phyloP scores from a whole-genome alignment of 2,113 vertebrate species.

The Variabilichromis moorii region DNA sequence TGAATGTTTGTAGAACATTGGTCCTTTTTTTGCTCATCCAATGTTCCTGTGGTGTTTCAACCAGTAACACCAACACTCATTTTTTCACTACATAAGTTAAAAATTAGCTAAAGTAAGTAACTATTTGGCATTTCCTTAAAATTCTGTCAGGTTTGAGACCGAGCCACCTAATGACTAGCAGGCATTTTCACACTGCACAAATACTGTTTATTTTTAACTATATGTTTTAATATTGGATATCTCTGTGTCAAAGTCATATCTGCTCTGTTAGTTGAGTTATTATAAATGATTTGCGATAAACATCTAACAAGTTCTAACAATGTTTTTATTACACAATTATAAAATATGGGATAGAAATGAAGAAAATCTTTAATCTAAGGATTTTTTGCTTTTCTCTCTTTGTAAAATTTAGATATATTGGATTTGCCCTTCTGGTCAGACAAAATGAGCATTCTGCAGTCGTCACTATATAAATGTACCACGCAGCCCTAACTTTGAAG shows the following conservation, averaged over 20 bases:
- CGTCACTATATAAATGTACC: not conserved
- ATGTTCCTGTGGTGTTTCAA: not conserved
- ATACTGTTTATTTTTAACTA: not conserved
- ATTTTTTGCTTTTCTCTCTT: not conserved
- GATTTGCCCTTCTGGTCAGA: not conserved
- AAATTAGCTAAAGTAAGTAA: not conserved
- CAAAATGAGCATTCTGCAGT: not conserved
- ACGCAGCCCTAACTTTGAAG: not conserved
- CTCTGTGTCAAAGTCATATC: not conserved
- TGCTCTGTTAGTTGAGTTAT: not conserved
- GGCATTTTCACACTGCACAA: not conserved
- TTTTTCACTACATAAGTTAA: not conserved
- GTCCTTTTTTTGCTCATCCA: not conserved
- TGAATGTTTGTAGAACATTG: not conserved
- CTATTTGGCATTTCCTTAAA: not conserved
- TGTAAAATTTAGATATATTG: not conserved
- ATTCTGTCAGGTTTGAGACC: not conserved
- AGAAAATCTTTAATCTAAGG: not conserved
- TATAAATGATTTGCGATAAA: not conserved
- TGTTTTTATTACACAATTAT: not conserved
- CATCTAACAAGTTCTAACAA: not conserved
- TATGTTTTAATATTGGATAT: not conserved
- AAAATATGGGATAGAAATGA: not conserved
- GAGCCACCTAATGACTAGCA: not conserved
- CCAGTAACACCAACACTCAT: not conserved